phyloP scores from a whole-genome alignment of 2,888 invertebrate genomes.

The Craniophora ligustri region DNA sequence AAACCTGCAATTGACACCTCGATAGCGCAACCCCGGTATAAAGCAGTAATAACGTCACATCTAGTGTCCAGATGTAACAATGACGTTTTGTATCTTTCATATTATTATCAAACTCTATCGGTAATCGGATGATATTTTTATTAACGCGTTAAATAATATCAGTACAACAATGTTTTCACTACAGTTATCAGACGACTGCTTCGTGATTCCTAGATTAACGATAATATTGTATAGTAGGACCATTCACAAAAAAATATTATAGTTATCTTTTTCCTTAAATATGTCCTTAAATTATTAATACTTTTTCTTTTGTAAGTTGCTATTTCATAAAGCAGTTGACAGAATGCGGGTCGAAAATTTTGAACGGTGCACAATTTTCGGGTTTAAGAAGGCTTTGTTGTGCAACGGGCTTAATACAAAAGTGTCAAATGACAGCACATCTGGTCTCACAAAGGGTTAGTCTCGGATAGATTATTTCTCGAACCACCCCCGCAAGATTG shows the following conservation, averaged over 20 bases:
- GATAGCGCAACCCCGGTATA: slow-evolving; percentile 73
- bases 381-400: slow-evolving; percentile 87
- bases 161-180: slow-evolving; percentile 20
- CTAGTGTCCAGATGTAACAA: slow-evolving; percentile 46
- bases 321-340: slow-evolving; percentile 74
- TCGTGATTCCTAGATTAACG: slow-evolving; percentile 27
- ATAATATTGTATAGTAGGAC: no score
- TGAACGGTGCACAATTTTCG: slow-evolving; percentile 86
- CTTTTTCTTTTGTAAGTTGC: slow-evolving; percentile 53
- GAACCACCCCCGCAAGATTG: slow-evolving; percentile 87
- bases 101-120: slow-evolving; percentile 27
- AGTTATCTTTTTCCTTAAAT: not conserved
- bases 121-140: slow-evolving; percentile 43
- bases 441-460: slow-evolving; percentile 87
- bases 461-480: slow-evolving; percentile 87
- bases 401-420: slow-evolving; percentile 88
- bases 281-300: slow-evolving; percentile 28
- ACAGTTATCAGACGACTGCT: slow-evolving; percentile 42
- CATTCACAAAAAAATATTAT: no score
- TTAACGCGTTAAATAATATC: slow-evolving; percentile 33
- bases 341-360: slow-evolving; percentile 85
- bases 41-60: slow-evolving; percentile 57
- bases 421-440: slow-evolving; percentile 89
- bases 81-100: slow-evolving; percentile 40
- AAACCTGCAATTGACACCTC: slow-evolving; percentile 85